Base-by-base conservation (phyloP, 2,113 vertebrate genomes). In the Danionella cerebrum region DNA sequence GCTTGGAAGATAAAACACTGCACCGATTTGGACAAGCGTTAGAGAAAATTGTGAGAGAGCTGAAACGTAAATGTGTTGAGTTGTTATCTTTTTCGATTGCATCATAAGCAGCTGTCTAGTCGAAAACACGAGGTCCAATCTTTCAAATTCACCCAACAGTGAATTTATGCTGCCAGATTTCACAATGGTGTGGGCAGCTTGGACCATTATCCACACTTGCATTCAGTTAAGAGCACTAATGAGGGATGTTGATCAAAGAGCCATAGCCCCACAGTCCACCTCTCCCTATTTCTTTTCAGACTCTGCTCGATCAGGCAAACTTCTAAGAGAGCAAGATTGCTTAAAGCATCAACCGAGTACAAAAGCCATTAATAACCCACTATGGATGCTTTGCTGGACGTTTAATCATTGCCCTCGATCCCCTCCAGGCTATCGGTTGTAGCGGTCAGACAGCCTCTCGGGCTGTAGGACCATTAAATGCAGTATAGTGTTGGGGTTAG, bases 341-440 rank as follows among this genome's bases (percentile, higher is more conserved):
- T 67, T 71, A 70, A 53, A 70, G 72, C 72, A 62, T 67, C 38
- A 58, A 55, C 41, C 63, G 66, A 71, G 70, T 67, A 69, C 16
- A 70, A 65, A 47, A 55, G 64, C 68, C 33, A 67, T 67, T 71
- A 71, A 67, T 67, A 63, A 66, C 70, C 60, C 60, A 65, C 48
- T 4, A 19, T n/a, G 36, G 21, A 60, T 27, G 31, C 58, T 22
- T 38, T 55, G 52, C 72, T 48, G 70, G 31, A 48, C 47, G 35
- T 63, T 70, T 74, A 74, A 70, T 74, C 68, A 59, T 67, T 59
- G 39, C 62, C 36, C 14, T 62, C 16, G 11, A 36, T 67, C 52
- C 19, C 41, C 65, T 57, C 18, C 10, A 33, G 12, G 38, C 42
- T 11, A 24, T 51, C 41, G 2, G 5, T 16, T 54, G 51, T 47